A percentile compares a stretch with the other conserved stretches of the same genome.
Evolutionary conservation across 2,797 vertebrate species (phyloP).

Genomic region (Anguilla marmorata): DNA sequence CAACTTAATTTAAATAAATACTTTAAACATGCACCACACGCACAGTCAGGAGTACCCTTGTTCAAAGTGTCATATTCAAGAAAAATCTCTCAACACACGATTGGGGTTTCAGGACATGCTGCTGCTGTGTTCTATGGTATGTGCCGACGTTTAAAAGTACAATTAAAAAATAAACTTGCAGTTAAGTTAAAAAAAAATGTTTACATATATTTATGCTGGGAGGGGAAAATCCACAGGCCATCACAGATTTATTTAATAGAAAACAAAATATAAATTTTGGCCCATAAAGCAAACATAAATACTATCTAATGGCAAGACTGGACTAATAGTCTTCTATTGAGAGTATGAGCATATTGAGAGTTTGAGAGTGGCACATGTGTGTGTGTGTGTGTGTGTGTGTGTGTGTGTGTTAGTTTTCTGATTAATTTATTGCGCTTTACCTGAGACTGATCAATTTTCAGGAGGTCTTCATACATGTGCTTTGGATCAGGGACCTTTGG

Average conservation of each 20-base stretch:
- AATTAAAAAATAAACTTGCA: too few relatives aligned
- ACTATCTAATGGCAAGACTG: background rate
- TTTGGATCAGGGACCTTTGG: conserved; percentile 74
- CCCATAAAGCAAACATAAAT: background rate
- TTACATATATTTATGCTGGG: background rate
- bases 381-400: background rate
- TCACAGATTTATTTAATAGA: too few relatives aligned
- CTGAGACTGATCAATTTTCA: conserved; percentile 71
- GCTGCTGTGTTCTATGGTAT: too few relatives aligned
- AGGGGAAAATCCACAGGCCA: background rate
- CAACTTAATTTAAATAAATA: too few relatives aligned
- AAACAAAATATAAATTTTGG: background rate
- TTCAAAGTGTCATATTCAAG: background rate
- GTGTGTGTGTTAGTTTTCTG: background rate
- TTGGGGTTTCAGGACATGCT: too few relatives aligned
- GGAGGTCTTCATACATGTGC: conserved; percentile 61
- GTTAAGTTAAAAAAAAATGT: too few relatives aligned
- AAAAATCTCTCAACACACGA: background rate
- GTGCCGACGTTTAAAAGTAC: too few relatives aligned
- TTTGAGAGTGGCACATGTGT: background rate
- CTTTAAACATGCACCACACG: background rate
- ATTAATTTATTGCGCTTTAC: conserved; percentile 52
- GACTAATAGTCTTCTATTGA: background rate
- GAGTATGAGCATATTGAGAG: background rate
- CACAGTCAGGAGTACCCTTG: background rate